A percentile compares a stretch with the other conserved stretches of the same genome.
Evolutionary conservation across 2,113 vertebrate genomes (phyloP).

Genomic region (Phalacrocorax brasilianus): DNA sequence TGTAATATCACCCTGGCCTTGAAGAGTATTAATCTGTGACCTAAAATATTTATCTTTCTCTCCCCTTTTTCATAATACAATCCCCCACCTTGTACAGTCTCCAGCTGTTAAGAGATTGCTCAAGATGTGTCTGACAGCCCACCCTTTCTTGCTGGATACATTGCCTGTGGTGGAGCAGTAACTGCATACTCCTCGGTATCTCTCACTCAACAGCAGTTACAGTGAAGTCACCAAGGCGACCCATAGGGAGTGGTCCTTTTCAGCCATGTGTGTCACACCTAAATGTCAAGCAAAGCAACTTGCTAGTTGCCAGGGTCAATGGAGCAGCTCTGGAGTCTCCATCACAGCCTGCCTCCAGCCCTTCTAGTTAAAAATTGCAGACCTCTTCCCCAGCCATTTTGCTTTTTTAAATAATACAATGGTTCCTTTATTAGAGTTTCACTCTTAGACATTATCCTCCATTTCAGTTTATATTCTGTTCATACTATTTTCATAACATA

Average conservation of each 20-base stretch:
- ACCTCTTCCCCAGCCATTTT: background rate
- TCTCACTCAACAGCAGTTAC: background rate
- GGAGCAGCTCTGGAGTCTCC: background rate
- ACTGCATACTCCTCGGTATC: background rate
- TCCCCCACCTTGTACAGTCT: background rate
- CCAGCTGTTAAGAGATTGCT: background rate
- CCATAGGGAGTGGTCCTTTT: background rate
- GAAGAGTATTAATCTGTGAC: background rate
- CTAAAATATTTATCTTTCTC: background rate
- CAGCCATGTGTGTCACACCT: background rate
- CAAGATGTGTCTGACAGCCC: background rate
- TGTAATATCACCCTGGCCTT: background rate
- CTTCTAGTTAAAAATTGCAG: background rate
- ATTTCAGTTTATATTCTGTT: background rate
- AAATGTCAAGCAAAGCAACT: background rate
- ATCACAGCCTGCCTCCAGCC: background rate
- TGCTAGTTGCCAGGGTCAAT: background rate
- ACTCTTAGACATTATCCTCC: background rate
- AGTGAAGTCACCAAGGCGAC: background rate
- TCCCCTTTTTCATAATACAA: fast-evolving
- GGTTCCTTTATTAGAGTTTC: background rate
- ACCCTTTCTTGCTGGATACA: fast-evolving
- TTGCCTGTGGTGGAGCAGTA: background rate
- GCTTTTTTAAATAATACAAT: background rate
- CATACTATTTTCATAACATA: background rate